Conservation (phyloP, 2,797 vertebrate genomes). For the Takifugu ocellatus region DNA sequence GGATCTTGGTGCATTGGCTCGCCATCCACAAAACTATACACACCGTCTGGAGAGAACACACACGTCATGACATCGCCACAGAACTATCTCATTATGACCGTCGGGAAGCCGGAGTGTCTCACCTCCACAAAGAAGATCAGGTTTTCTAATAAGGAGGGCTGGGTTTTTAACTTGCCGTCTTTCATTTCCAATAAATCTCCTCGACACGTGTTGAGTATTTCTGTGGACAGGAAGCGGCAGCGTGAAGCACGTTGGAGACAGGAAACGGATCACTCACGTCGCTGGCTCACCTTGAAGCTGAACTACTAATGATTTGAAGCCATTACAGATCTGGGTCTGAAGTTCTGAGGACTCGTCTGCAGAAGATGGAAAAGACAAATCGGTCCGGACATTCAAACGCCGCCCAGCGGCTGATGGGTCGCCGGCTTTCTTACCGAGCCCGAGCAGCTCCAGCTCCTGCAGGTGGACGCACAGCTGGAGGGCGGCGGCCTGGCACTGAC, state of each 20-base stretch:
- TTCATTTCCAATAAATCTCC: constrained; percentile 87
- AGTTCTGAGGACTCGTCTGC: constrained; percentile 88
- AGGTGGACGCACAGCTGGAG: constrained; percentile 87
- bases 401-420: background rate
- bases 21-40: constrained; percentile 88
- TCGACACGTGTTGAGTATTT: constrained; percentile 89
- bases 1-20: constrained; percentile 84
- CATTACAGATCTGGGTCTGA: constrained; percentile 89
- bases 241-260: background rate
- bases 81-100: background rate
- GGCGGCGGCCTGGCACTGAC: constrained; percentile 87
- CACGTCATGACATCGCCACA: background rate
- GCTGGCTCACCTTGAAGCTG: constrained; percentile 86
- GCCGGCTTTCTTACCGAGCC: constrained; percentile 79
- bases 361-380: constrained; percentile 18
- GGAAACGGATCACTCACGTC: background rate
- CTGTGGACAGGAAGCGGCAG: constrained; percentile 64
- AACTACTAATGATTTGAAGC: constrained; percentile 86
- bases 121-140: constrained; percentile 96
- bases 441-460: constrained; percentile 88
- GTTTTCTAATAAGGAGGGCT: constrained; percentile 86
- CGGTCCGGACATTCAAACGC: background rate
- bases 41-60: constrained; percentile 74
- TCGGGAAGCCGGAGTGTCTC: constrained; percentile 25
- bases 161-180: constrained; percentile 82